Base-by-base conservation (phyloP, 2,888 invertebrate genomes). In the Pachycephus smyrnensis region DNA sequence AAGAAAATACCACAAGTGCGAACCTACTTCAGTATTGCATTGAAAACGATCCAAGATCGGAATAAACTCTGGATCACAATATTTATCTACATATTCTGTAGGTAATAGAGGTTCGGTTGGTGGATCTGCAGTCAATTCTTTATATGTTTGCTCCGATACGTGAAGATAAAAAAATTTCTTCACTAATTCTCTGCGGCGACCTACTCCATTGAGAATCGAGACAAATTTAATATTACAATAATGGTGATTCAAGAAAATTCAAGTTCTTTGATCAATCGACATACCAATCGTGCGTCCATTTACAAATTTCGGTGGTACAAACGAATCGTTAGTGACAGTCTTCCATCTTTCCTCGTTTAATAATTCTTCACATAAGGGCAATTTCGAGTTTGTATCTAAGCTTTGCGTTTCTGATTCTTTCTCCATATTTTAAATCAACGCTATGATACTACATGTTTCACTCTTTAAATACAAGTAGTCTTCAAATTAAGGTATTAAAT, bases 101-200 rank as follows among this genome's bases (percentile, higher is more conserved):
- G 75, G 80, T 23, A 73, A 80, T 35, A 31, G 33, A 75, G 79
- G 79, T 33, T 75, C 68, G 71, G 77, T 73, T n/a, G 75, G 75
- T 55, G 76, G 69, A 73, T 81, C 77, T 15, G 74, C 78, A 73
- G 80, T 75, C 12, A 82, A 79, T 79, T 82, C 80, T 12, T 81
- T 77, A 75, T 78, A 78, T 76, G 69, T 79, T 75, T 82, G 80
- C 81, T 83, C 78, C 68, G 77, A 74, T 80, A 82, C 82, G 35
- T 69, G 75, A 68, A 82, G 69, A 76, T 81, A 75, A 78, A 83
- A 82, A 82, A 79, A 82, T 76, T 82, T 82, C 81, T 80, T 82
- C 77, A 83, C 73, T 77, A 83, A 79, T 78, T 82, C 79, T 79
- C 79, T 82, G 77, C 82, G 78, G 80, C 77, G 81, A 71, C 83